Percentiles rank a stretch among this genome's conserved stretches.
phyloP scores from a whole-genome alignment of 2,888 invertebrate species.

The Silvanus unidentatus region DNA sequence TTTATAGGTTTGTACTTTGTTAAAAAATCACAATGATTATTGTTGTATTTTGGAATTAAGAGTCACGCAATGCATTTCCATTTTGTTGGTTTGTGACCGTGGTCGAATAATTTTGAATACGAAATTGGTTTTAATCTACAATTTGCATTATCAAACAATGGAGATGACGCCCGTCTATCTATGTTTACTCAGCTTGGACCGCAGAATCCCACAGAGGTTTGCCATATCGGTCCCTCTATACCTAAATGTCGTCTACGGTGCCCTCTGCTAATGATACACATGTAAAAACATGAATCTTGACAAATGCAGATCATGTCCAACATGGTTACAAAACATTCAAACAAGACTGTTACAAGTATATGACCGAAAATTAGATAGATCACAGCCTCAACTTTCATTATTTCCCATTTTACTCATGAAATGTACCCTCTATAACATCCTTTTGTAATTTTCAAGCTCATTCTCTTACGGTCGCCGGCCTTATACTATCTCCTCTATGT shows the following conservation, averaged over 20 bases:
- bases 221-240: too few relatives aligned
- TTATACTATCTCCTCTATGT: slow-evolving; percentile 4
- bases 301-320: slow-evolving; percentile 6
- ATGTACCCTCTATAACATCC: slow-evolving; percentile 23
- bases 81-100: slow-evolving; percentile 29
- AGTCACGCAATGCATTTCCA: slow-evolving; percentile 28
- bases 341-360: background rate
- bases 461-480: slow-evolving; percentile 35
- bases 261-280: slow-evolving; percentile 35
- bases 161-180: slow-evolving; percentile 43
- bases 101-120: slow-evolving; percentile 40
- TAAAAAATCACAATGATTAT: too few relatives aligned
- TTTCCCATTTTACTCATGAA: slow-evolving; percentile 31
- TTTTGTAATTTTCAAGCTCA: slow-evolving; percentile 24
- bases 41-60: slow-evolving; percentile 17
- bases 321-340: background rate
- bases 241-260: too few relatives aligned
- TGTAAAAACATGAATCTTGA: slow-evolving; percentile 33
- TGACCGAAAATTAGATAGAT: slow-evolving; percentile 15
- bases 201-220: slow-evolving; percentile 27
- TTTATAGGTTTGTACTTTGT: too few relatives aligned
- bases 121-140: slow-evolving; percentile 47
- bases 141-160: slow-evolving; percentile 47
- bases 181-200: slow-evolving; percentile 46
- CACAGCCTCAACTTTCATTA: slow-evolving; percentile 25